Evolutionary conservation across 2,797 vertebrate genomes (phyloP).

Genomic region (Xenopus petersii): DNA sequence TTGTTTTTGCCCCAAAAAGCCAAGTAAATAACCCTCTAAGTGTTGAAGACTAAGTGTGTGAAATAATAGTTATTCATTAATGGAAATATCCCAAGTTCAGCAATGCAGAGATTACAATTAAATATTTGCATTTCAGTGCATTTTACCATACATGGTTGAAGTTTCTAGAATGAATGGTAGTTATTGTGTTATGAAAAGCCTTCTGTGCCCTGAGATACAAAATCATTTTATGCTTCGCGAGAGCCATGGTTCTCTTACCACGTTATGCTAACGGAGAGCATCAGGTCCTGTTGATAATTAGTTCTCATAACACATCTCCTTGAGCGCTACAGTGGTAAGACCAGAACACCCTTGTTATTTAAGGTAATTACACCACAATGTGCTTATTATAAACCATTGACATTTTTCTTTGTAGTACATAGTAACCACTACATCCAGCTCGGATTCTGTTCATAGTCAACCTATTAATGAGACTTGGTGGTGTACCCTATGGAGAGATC

Average conservation of each 20-base stretch:
- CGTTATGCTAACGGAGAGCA: neutral
- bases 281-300: conserved; percentile 2
- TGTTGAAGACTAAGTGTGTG: no score
- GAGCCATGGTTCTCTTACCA: neutral
- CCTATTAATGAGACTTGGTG: neutral
- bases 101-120: no score
- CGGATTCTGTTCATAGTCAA: neutral
- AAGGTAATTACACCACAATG: conserved; percentile 8
- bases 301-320: neutral
- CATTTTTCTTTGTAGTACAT: neutral
- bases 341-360: neutral
- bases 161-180: no score
- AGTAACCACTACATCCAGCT: neutral
- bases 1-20: no score
- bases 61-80: no score
- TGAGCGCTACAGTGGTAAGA: neutral
- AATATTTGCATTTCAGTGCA: no score
- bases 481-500: neutral
- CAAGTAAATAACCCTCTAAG: no score
- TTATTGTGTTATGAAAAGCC: neutral
- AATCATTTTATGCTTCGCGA: neutral
- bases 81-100: no score
- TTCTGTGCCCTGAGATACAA: neutral
- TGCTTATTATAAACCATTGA: neutral
- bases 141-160: no score